Evolutionary conservation across 2,113 vertebrate genomes (phyloP).

Genomic region (Epinephelus cyanopodus): DNA sequence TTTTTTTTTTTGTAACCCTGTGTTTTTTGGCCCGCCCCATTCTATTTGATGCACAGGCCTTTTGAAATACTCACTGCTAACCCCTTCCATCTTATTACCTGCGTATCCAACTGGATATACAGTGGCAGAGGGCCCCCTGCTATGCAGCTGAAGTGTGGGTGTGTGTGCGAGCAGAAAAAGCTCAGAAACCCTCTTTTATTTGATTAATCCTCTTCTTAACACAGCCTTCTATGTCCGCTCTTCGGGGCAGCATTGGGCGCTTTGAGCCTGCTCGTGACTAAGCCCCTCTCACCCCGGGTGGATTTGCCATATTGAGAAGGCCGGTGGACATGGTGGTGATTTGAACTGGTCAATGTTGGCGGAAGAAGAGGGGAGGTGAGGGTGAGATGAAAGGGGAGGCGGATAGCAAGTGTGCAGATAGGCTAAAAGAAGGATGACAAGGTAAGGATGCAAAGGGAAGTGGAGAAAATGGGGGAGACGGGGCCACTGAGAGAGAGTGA

Average conservation of each 20-base stretch:
- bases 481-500: neutral
- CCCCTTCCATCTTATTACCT: conserved; percentile 67
- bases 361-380: conserved; percentile 23
- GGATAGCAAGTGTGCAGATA: conserved; percentile 7
- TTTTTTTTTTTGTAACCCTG: neutral
- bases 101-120: conserved; percentile 46
- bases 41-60: conserved; percentile 61
- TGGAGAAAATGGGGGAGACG: conserved; percentile 26
- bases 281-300: conserved; percentile 36
- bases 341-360: conserved; percentile 41
- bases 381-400: conserved; percentile 31
- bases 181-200: conserved; percentile 47
- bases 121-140: conserved; percentile 19
- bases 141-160: conserved; percentile 25
- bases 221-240: conserved; percentile 30
- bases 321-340: conserved; percentile 33
- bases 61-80: conserved; percentile 71
- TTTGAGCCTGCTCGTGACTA: conserved; percentile 42
- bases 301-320: conserved; percentile 49
- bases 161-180: conserved; percentile 34
- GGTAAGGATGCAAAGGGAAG: conserved; percentile 22
- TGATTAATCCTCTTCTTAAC: conserved; percentile 69
- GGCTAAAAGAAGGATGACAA: conserved; percentile 42
- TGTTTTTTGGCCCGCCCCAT: conserved; percentile 7
- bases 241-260: conserved; percentile 14